Conservation (phyloP, 2,888 invertebrate genomes). For the Pegoplata infirma region DNA sequence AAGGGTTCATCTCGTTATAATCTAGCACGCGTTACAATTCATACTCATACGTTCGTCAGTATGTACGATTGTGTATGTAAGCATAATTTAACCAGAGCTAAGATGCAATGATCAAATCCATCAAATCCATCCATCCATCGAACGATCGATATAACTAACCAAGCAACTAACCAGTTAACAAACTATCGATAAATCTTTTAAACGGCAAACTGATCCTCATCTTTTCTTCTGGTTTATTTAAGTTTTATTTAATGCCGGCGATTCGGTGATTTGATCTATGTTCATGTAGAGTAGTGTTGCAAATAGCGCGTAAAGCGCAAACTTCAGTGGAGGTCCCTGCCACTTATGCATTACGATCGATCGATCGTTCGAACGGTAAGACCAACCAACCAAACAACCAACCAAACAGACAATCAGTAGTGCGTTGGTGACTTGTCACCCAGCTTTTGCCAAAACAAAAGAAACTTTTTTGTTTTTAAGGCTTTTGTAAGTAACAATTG, state of each 20-base stretch:
- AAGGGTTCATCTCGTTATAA: constrained; percentile 55
- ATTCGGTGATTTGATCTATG: constrained; percentile 62
- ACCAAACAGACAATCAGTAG: constrained; percentile 15
- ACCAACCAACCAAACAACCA: constrained; percentile 22
- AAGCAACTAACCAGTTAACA: not conserved
- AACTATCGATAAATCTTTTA: constrained; percentile 30
- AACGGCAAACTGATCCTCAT: constrained; percentile 39
- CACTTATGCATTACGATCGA: constrained; percentile 68
- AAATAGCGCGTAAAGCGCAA: constrained; percentile 72
- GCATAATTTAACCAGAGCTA: constrained; percentile 36
- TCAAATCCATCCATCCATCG: constrained; percentile 15
- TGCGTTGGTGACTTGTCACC: constrained; percentile 55
- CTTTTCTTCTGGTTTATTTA: constrained; percentile 5
- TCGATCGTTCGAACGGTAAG: constrained; percentile 17
- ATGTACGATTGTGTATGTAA: no score
- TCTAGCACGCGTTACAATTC: constrained; percentile 63
- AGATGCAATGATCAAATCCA: constrained; percentile 9
- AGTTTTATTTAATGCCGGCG: constrained; percentile 52
- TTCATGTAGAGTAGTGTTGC: constrained; percentile 63
- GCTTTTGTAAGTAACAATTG: constrained; percentile 18
- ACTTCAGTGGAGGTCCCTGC: constrained; percentile 76
- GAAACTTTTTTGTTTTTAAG: constrained; percentile 21
- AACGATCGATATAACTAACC: not conserved
- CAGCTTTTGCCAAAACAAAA: constrained; percentile 44
- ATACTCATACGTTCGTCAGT: no score